phyloP scores from a whole-genome alignment of 2,113 vertebrate genomes.

The Peromyscus leucopus region DNA sequence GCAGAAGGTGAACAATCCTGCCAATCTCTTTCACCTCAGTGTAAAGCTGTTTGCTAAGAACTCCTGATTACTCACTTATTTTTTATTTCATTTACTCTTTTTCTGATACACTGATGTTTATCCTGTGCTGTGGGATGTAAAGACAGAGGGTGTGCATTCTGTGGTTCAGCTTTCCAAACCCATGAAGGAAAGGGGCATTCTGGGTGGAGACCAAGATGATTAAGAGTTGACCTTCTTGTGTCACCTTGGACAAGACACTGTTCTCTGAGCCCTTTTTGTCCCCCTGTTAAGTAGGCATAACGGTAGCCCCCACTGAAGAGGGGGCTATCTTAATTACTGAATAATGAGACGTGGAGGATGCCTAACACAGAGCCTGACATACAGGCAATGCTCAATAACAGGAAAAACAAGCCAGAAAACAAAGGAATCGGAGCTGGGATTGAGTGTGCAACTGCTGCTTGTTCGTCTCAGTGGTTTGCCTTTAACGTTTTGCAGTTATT shows the following conservation, averaged over 20 bases:
- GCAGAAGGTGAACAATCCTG: accelerated
- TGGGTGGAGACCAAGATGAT: background rate
- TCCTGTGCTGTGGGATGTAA: too few species aligned
- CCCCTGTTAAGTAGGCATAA: background rate
- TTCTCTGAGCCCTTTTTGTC: background rate
- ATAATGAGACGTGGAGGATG: background rate
- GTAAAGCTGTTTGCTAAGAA: background rate
- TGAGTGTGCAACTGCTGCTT: background rate
- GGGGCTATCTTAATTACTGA: background rate
- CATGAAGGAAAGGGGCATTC: accelerated
- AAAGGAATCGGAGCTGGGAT: background rate
- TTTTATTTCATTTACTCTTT: background rate
- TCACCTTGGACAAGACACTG: background rate
- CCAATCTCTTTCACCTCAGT: background rate
- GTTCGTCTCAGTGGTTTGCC: background rate
- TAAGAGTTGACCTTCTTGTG: background rate
- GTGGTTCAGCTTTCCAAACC: background rate
- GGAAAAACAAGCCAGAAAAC: background rate
- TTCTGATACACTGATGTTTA: background rate
- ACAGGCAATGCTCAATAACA: background rate
- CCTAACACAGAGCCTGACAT: background rate
- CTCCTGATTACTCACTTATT: background rate
- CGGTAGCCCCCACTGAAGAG: background rate
- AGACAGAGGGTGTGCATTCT: background rate
- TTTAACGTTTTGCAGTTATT: background rate